Percentiles rank a stretch among this genome's conserved stretches.
These are phyloP conservation scores for Sebastes kiyomatsui DNA, from an alignment of 2,797 vertebrate species.

Conservation along the genomic window DNA sequence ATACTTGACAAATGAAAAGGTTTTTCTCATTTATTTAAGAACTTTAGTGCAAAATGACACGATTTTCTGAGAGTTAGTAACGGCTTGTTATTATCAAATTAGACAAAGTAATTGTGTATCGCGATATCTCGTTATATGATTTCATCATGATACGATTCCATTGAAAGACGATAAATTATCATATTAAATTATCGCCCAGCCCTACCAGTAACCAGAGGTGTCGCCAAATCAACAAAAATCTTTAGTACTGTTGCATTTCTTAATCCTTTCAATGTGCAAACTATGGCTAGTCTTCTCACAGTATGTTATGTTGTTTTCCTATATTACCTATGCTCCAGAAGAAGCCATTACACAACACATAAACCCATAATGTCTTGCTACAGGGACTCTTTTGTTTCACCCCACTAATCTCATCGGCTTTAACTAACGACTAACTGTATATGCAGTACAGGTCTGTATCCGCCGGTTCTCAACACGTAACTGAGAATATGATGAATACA, in stretches of 20 bases:
- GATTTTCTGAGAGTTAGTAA: no score
- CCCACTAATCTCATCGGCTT: slow-evolving; percentile 44
- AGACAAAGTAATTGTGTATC: no score
- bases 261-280: not conserved
- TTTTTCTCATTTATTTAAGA: no score
- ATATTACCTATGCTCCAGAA: not conserved
- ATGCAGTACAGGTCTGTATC: not conserved
- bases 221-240: not conserved
- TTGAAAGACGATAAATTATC: no score
- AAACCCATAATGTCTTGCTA: slow-evolving; percentile 20
- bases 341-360: slow-evolving; percentile 43
- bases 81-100: no score
- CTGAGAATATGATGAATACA: not conserved
- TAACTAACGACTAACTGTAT: slow-evolving; percentile 11
- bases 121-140: no score
- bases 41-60: no score
- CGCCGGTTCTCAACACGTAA: not conserved
- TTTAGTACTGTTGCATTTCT: not conserved
- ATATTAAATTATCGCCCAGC: no score
- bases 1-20: no score
- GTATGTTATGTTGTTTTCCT: slow-evolving; percentile 7
- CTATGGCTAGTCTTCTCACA: not conserved
- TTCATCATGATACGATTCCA: no score
- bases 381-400: slow-evolving; percentile 54
- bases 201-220: no score